Evolutionary conservation across 2,797 vertebrate genomes (phyloP), one percentile per base, ranked within the genome.

Genomic region (Gouania willdenowi): DNA sequence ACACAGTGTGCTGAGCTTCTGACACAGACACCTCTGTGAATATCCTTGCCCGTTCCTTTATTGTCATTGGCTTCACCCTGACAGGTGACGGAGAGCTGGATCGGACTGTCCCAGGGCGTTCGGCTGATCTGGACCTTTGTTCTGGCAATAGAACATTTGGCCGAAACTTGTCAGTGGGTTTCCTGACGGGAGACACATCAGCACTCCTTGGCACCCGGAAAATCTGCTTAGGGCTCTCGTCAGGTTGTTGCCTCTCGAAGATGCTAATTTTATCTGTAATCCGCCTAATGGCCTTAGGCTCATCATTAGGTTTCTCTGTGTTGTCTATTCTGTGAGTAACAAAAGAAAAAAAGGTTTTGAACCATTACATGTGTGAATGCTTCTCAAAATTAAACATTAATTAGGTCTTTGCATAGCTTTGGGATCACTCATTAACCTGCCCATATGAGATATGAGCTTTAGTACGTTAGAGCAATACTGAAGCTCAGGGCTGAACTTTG

Each of bases 221-320:
- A 26, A 87, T 84, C 45, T 57, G 81, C 17, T 83, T 81, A 45
- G 12, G n/a, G 10, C 7, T 10, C 1, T 10, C 26, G 0, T 30
- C 60, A 0, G 65, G 65, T 55, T 84, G 21, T 15, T 7, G 42
- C 19, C 0, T 84, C 79, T 97, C 94, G 83, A 97, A 98, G 54
- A 94, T 75, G 59, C 77, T 92, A 76, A 97, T 95, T 81, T 86
- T 95, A 80, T 90, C 93, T 9, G 91, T 84, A 11, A 95, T 91
- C 55, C 87, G 87, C 45, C 88, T 85, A 51, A 5, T 0, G 2
- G 2, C 30, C 15, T 82, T 82, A 1, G 42, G 9, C 26, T 65
- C 61, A 8, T 75, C 42, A 0, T 38, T 44, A 1, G 11, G 24
- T 32, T 70, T 79, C 66, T 69, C 71, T 16, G 14, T 10, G n/a